Evolutionary conservation across 2,113 vertebrate genomes (phyloP), one percentile per base, ranked within the genome.

Genomic region (Amphilophus citrinellus): DNA sequence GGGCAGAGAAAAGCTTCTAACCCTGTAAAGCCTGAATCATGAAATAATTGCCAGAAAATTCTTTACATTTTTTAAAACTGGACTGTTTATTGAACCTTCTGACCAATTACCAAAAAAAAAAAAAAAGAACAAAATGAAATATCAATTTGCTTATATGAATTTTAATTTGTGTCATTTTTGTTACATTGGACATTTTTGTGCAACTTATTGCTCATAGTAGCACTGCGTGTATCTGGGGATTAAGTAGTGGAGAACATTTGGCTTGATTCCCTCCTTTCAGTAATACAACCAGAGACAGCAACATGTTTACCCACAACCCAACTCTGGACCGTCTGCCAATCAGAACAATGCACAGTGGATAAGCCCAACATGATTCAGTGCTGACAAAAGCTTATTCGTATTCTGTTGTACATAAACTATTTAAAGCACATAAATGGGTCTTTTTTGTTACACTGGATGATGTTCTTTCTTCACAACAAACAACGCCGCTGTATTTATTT

Each of bases 321-420:
- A 15, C 68, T 56, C 17, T 11, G 18, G 47, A 56, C 27, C 53
- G 24, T 50, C 66, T 14, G n/a, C 27, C 27, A 30, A 6, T 18
- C 20, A 44, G 27, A 73, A 56, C 17, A 0, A 73, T 0, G 1
- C 1, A 8, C 30, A 53, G 44, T 53, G 6, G 27, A 32, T 53
- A 56, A 35, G 27, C 27, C 47, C 27, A 35, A 56, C 44, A 14
- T 32, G 47, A 4, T 27, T 73, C 68, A 73, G 47, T 14, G 68
- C 27, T n/a, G 68, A 73, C 68, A 73, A 56, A 56, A 73, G 68
- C 68, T 14, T n/a, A 53, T 32, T 73, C 47, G 56, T 56, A 53
- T 35, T 56, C n/a, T 50, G 27, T 56, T 73, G 68, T 32, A 32
- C 68, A 53, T 2, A 2, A 56, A 9, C 68, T 56, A 32, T 73